A percentile compares a stretch with the other conserved stretches of the same genome.
phyloP scores from a whole-genome alignment of 2,888 invertebrate genomes.

The Caenorhabditis becei region DNA sequence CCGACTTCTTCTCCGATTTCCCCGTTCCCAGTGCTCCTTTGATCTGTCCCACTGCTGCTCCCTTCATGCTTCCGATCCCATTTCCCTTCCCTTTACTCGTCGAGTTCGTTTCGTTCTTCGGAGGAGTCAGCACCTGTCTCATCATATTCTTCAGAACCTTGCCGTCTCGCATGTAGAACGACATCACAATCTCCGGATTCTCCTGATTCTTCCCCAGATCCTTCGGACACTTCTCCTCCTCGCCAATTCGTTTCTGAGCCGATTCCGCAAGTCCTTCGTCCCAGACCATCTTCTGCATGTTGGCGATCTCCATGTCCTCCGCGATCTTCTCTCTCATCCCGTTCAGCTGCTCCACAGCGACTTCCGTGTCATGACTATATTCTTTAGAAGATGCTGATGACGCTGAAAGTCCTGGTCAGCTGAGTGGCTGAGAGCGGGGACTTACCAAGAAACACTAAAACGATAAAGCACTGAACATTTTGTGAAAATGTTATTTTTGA shows the following conservation, averaged over 20 bases:
- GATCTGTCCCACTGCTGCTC: too few relatives aligned
- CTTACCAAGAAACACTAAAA: not conserved
- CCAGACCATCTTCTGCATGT: not conserved
- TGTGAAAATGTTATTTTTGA: too few relatives aligned
- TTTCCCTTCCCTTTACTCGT: not conserved
- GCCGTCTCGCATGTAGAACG: not conserved
- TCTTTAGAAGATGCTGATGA: not conserved
- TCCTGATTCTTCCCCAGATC: not conserved
- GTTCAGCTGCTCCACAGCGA: not conserved
- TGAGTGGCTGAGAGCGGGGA: not conserved
- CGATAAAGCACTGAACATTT: too few relatives aligned
- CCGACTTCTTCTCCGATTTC: not conserved
- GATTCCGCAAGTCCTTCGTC: not conserved
- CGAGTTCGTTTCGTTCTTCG: not conserved
- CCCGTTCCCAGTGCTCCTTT: too few relatives aligned
- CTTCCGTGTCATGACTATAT: not conserved
- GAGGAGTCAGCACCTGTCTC: not conserved
- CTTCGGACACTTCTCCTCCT: constrained; percentile 1
- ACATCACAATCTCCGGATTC: not conserved
- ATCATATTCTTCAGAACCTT: not conserved
- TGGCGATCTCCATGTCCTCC: constrained; percentile 2
- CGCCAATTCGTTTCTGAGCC: not conserved
- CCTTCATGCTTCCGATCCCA: not conserved
- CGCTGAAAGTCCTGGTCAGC: too few relatives aligned
- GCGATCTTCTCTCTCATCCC: not conserved